Base-by-base conservation (phyloP, 35 echinoderm and acorn worm genomes). In the Diadema setosum region DNA sequence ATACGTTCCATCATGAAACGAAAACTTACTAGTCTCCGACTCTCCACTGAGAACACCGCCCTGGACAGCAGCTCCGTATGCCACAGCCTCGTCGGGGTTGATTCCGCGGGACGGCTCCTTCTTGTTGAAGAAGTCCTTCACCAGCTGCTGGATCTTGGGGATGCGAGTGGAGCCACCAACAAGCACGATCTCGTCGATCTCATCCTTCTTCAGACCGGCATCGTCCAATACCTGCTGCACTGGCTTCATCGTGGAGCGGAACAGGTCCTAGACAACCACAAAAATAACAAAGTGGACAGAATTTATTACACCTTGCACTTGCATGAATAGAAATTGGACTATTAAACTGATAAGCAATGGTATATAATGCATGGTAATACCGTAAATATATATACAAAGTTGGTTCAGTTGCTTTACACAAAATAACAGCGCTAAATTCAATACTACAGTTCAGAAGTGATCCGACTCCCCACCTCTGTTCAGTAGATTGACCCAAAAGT, bases 91-190 rank as follows among this genome's bases (percentile, higher is more conserved):
- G 46, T 98, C 95, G 34, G 95, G 95, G 84, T 98, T 98, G 84
- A 98, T 98, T 58, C 95, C 91, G 20, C 95, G 84, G 59, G 91
- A 94, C 15, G 91, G 91, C 59, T 94, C 91, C 80, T 98, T 98
- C 17, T 83, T 78, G 34, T 91, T 75, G 30, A 98, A 98, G 52
- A 74, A 80, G 20, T 93, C 70, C 44, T 97, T 97, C 14, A 98
- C 95, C 0, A 98, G 80, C 30, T 90, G 65, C 49, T 94, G 91
- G 15, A 98, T 67, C 65, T 94, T 94, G 5, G 95, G 95, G 46
- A 98, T 98, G 88, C 95, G 95, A 12, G 95, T 98, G 0, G 95
- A 98, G 42, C 95, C 95, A 67, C 95, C 95, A 27, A 98, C 95
- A 3, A 98, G 88, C 8, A 98, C 91, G 67, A 98, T 98, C 44